Evolutionary conservation across 2,888 invertebrate species (phyloP).

Genomic region (Hesperia comma): DNA sequence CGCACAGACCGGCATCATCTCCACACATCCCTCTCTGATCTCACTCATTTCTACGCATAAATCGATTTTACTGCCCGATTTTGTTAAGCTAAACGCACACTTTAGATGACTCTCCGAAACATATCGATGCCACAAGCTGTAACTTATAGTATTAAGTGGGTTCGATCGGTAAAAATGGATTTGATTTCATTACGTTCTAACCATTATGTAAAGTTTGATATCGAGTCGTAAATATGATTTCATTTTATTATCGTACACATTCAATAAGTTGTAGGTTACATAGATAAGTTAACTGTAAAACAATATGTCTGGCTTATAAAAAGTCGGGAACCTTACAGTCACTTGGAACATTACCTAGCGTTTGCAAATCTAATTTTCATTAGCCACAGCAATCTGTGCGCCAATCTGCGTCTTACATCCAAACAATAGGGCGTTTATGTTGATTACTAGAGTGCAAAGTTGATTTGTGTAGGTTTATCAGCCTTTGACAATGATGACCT

Average conservation of each 20-base stretch:
- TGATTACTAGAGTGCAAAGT: slow-evolving; percentile 46
- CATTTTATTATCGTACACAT: slow-evolving; percentile 38
- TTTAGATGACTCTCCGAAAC: slow-evolving; percentile 47
- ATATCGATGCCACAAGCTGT: slow-evolving; percentile 46
- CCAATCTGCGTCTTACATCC: slow-evolving; percentile 41
- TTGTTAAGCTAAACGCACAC: slow-evolving; percentile 53
- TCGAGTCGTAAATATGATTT: slow-evolving; percentile 40
- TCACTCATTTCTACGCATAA: slow-evolving; percentile 58
- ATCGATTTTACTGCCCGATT: slow-evolving; percentile 47
- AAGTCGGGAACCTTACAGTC: slow-evolving; percentile 38
- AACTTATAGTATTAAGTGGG: slow-evolving; percentile 51
- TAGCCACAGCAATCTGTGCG: slow-evolving; percentile 22
- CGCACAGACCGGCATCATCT: slow-evolving; percentile 47
- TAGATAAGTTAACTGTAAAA: slow-evolving; percentile 35
- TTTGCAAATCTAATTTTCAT: slow-evolving; percentile 31
- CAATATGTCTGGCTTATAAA: slow-evolving; percentile 39
- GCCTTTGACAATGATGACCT: slow-evolving; percentile 78
- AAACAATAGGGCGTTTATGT: slow-evolving; percentile 37
- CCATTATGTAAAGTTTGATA: slow-evolving; percentile 41
- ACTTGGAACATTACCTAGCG: slow-evolving; percentile 37
- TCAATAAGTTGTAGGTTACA: slow-evolving; percentile 36
- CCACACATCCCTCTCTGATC: slow-evolving; percentile 60
- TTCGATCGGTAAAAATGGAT: slow-evolving; percentile 48
- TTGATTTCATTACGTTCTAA: slow-evolving; percentile 45
- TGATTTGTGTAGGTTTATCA: slow-evolving; percentile 56